A percentile compares a stretch with the other conserved stretches of the same genome.
phyloP scores from a whole-genome alignment of 2,113 vertebrate species.

The Pachyramphus minor region DNA sequence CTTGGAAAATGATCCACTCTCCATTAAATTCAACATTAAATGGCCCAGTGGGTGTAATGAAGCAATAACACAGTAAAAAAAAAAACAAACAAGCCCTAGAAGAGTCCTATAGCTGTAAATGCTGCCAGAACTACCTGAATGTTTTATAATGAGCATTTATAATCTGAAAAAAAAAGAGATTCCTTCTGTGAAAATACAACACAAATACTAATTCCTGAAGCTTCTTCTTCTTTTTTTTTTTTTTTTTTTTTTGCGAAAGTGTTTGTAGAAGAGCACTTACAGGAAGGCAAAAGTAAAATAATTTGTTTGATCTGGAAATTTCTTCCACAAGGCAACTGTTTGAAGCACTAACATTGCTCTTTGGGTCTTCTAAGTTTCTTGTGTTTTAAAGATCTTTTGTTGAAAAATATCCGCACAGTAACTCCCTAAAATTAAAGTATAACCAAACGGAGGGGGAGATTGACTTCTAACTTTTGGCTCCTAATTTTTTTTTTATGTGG shows the following conservation, averaged over 20 bases:
- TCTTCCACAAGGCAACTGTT: neutral
- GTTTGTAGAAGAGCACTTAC: neutral
- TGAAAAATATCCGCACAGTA: neutral
- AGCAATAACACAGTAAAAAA: conserved; percentile 29
- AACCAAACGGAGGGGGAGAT: neutral
- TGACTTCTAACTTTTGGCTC: neutral
- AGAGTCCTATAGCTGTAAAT: conserved; percentile 4
- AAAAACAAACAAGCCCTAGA: neutral
- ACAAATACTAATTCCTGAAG: neutral
- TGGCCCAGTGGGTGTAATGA: conserved; percentile 54
- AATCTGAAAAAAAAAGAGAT: conserved; percentile 36
- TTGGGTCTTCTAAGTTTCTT: neutral
- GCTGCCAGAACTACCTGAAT: conserved; percentile 40
- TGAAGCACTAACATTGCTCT: neutral
- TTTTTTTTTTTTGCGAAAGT: neutral
- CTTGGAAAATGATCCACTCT: conserved; percentile 51
- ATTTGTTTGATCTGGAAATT: neutral
- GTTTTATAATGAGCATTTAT: conserved; percentile 36
- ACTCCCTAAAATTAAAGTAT: neutral
- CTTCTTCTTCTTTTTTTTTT: neutral
- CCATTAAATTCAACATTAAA: conserved; percentile 60
- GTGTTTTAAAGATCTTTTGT: neutral
- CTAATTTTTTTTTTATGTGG: neutral
- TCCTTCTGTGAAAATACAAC: conserved; percentile 37
- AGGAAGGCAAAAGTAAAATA: neutral